Base-by-base conservation (phyloP, 2,888 invertebrate species). In the Megastigmus dorsalis region DNA sequence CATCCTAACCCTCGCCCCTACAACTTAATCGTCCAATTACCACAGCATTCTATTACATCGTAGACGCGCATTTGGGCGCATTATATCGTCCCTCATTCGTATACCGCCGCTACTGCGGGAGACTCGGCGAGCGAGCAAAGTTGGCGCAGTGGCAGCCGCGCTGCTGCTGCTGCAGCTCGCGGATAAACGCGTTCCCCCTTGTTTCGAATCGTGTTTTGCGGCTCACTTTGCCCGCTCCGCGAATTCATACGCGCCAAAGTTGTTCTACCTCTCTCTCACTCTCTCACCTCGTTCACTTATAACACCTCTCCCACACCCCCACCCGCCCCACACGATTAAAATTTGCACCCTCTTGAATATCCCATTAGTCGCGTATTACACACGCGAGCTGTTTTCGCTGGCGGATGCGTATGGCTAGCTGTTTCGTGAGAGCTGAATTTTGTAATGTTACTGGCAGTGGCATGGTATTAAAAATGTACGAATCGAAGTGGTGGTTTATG, bases 261-360 rank as follows among this genome's bases (percentile, higher is more conserved):
- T n/a, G n/a, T n/a, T n/a, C n/a, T n/a, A n/a, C n/a, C n/a, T n/a
- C n/a, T n/a, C n/a, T n/a, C n/a, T n/a, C n/a, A n/a, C n/a, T n/a
- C n/a, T n/a, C n/a, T n/a, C n/a, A n/a, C n/a, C n/a, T n/a, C n/a
- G n/a, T n/a, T n/a, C n/a, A n/a, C n/a, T n/a, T n/a, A n/a, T n/a
- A n/a, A n/a, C n/a, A n/a, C n/a, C n/a, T n/a, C n/a, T n/a, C n/a
- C n/a, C 36, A 6, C 41, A n/a, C 5, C 6, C 23, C 33, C 54
- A 20, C 2, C 6, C 55, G 10, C 28, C 59, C n/a, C n/a, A n/a
- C n/a, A n/a, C n/a, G 48, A 74, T 74, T 74, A 74, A 74, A 63
- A 68, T 74, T 68, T 23, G 15, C 57, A 3, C 38, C 33, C 41
- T 68, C 41, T 43, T 57, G 57, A 74, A 63, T 68, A 57, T 63